Evolutionary conservation across 2,113 vertebrate genomes (phyloP), one percentile per base, ranked within the genome.

Genomic region (Bambusicola thoracicus): DNA sequence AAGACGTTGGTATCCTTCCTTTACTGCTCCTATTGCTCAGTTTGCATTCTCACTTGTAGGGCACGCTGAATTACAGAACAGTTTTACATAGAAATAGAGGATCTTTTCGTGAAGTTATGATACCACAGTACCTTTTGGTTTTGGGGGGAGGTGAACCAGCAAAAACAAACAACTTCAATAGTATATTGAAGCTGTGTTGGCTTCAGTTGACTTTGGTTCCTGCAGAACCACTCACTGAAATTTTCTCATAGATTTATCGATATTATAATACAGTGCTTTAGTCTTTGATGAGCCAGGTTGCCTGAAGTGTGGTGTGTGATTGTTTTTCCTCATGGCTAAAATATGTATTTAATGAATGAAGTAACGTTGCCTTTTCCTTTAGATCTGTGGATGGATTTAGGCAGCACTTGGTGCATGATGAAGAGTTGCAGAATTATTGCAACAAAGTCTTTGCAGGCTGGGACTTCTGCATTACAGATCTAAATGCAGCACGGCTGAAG

Each of bases 391-490:
- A 97, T 6, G 99, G 99, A 8, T 99, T 99, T 96, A 99, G 98
- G 77, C 97, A 97, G 32, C 99, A 97, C 86, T 97, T 99, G 91
- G 91, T 99, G 61, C 97, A 98, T 62, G 97, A 96, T 32, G 98
- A 98, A 95, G 98, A 98, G 25, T 99, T 99, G 89, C 99, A 99
- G 97, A 99, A 98, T 88, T 99, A 99, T 85, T 99, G 99, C 96
- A 99, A 99, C 95, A 99, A 99, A 96, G 97, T 99, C 70, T 99
- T 99, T 87, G 98, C 99, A 0, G 99, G 99, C 92, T 99, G 99
- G 99, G 99, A 99, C 88, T 99, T 99, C 96, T 99, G 99, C 88
- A 99, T 99, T 94, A 99, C 98, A 77, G 98, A 98, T 68, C 97
- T 96, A 49, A 98, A 94, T 7, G 98, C 98, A 21, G 98, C 98